Conservation (phyloP, 1,140 invertebrate genomes). For the Wasmannia auropunctata region DNA sequence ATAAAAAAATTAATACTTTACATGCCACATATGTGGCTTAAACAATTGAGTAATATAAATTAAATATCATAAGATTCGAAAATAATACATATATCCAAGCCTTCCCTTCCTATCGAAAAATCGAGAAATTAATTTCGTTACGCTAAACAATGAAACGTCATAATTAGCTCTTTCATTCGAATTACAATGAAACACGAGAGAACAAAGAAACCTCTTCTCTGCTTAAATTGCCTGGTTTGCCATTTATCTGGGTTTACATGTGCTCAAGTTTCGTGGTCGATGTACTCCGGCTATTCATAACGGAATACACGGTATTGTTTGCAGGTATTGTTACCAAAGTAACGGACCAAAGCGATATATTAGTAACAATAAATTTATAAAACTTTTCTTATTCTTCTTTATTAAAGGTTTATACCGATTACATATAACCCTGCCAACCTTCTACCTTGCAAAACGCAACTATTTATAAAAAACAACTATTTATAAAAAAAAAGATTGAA, state of each 20-base stretch:
- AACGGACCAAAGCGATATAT: slow-evolving; percentile 6
- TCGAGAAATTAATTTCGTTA: background rate
- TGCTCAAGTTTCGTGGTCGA: slow-evolving; percentile 32
- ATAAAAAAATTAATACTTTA: background rate
- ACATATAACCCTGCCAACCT: background rate
- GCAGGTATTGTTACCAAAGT: slow-evolving; percentile 19
- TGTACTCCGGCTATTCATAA: slow-evolving; percentile 36
- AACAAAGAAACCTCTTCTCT: slow-evolving; percentile 31
- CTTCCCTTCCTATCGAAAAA: background rate
- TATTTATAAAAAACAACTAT: background rate
- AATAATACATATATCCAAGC: background rate
- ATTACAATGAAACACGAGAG: slow-evolving; percentile 6
- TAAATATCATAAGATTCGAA: background rate
- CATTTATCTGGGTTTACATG: slow-evolving; percentile 33
- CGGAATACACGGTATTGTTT: slow-evolving; percentile 31
- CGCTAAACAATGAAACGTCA: slow-evolving; percentile 7
- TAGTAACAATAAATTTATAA: slow-evolving; percentile 20
- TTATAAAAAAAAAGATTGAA: too few species aligned
- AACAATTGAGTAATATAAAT: slow-evolving; percentile 1
- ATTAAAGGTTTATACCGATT: background rate
- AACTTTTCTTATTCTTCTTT: background rate
- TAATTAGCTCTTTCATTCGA: slow-evolving; percentile 26
- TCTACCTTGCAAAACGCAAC: background rate
- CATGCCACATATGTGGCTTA: background rate
- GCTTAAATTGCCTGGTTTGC: background rate